Evolutionary conservation across 2,888 invertebrate species (phyloP).

Genomic region (Sacculina carcini): DNA sequence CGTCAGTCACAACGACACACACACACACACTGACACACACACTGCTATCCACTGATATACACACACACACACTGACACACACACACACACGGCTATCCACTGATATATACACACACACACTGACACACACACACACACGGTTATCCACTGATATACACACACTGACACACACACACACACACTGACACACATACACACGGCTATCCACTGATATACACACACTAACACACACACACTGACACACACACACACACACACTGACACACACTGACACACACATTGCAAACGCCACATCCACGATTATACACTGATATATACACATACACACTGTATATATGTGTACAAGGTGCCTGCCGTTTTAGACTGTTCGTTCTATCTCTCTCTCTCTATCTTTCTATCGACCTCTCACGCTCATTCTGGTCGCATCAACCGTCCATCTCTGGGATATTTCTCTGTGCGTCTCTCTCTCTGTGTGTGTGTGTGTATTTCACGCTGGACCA

Average conservation of each 20-base stretch:
- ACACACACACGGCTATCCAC: not conserved
- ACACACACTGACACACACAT: not conserved
- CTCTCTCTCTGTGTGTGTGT: not conserved
- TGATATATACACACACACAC: not conserved
- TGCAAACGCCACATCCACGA: not conserved
- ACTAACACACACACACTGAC: too few relatives aligned
- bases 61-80: not conserved
- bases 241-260: not conserved
- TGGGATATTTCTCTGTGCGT: not conserved
- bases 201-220: too few relatives aligned
- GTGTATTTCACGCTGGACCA: not conserved
- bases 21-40: not conserved
- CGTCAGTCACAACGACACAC: too few relatives aligned
- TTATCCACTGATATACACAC: too few relatives aligned
- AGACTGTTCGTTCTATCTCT: conserved; percentile 1
- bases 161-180: too few relatives aligned
- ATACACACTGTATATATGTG: not conserved
- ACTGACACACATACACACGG: too few relatives aligned
- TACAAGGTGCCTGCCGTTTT: not conserved
- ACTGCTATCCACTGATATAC: not conserved
- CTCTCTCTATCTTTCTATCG: conserved; percentile 5
- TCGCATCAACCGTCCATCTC: not conserved
- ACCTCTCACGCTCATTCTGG: not conserved
- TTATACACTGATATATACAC: not conserved
- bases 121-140: not conserved